Evolutionary conservation across 1,140 invertebrate genomes (phyloP).

Genomic region (Brachionus asplanchnoidis): DNA sequence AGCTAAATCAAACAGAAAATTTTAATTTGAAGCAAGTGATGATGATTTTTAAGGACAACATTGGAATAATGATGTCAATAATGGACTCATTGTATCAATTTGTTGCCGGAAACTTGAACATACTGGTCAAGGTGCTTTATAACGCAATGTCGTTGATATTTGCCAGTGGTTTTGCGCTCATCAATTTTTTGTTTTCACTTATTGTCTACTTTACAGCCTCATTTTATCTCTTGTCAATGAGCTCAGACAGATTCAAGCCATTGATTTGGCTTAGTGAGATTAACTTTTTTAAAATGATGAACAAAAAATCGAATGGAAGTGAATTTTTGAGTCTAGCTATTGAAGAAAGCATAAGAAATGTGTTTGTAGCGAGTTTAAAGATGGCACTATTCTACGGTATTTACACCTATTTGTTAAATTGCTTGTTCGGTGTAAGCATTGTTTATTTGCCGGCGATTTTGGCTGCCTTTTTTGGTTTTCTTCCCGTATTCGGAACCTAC

Average conservation of each 20-base stretch:
- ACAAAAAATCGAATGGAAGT: not conserved
- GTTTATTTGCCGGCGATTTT: slow-evolving; percentile 77
- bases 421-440: slow-evolving; percentile 85
- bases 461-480: slow-evolving; percentile 82
- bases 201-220: slow-evolving; percentile 10
- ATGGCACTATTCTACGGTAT: slow-evolving; percentile 92
- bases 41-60: not conserved
- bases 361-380: slow-evolving; percentile 90
- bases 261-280: not conserved
- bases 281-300: not conserved
- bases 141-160: slow-evolving; percentile 16
- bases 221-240: slow-evolving; percentile 32
- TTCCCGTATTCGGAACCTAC: slow-evolving; percentile 82
- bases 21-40: not conserved
- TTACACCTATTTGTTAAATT: slow-evolving; percentile 95
- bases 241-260: not conserved
- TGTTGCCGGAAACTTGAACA: not conserved
- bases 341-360: slow-evolving; percentile 48
- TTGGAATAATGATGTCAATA: slow-evolving; percentile 9
- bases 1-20: not conserved
- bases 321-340: not conserved
- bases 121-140: not conserved
- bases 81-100: slow-evolving; percentile 8
- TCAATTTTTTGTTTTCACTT: slow-evolving; percentile 38
- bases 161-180: not conserved